Percentiles rank a stretch among this genome's conserved stretches.
phyloP scores from a whole-genome alignment of 1,140 invertebrate species.

The Lasioglossum albipes region DNA sequence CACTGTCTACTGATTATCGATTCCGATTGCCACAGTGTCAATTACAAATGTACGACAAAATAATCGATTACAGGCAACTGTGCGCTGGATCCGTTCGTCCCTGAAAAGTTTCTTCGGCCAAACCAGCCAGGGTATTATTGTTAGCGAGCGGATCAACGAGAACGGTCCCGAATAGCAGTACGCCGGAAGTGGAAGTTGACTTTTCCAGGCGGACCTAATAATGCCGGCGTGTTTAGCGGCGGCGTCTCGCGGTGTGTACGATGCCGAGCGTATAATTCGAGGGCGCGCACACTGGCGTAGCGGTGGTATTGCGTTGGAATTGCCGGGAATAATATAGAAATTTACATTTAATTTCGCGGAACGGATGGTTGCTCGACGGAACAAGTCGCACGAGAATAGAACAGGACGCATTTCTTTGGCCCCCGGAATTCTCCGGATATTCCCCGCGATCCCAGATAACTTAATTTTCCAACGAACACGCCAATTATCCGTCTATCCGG shows the following conservation, averaged over 20 bases:
- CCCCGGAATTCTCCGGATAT: slow-evolving; percentile 21
- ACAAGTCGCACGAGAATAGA: neutral
- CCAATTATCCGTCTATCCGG: slow-evolving; percentile 15
- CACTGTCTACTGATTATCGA: too few species aligned
- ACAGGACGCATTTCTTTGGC: slow-evolving; percentile 14
- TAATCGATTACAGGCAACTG: too few species aligned
- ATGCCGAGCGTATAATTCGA: slow-evolving; percentile 22
- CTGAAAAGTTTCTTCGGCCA: neutral
- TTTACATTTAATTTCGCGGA: slow-evolving; percentile 43
- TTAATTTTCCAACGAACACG: slow-evolving; percentile 20
- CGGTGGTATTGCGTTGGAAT: neutral
- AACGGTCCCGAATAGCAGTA: neutral
- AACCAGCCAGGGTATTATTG: neutral
- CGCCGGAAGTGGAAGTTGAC: neutral
- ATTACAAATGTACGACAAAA: too few species aligned
- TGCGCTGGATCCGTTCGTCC: too few species aligned
- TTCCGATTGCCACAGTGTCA: too few species aligned
- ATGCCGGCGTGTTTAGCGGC: slow-evolving; percentile 1
- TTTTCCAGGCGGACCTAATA: neutral
- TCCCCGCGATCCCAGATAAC: slow-evolving; percentile 17
- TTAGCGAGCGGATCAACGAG: neutral
- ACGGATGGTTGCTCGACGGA: neutral
- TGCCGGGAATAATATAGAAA: slow-evolving; percentile 29
- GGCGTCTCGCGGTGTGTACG: neutral
- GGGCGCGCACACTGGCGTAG: neutral